Evolutionary conservation across 2,113 vertebrate genomes (phyloP).

Genomic region (Gallinago jamesoni): DNA sequence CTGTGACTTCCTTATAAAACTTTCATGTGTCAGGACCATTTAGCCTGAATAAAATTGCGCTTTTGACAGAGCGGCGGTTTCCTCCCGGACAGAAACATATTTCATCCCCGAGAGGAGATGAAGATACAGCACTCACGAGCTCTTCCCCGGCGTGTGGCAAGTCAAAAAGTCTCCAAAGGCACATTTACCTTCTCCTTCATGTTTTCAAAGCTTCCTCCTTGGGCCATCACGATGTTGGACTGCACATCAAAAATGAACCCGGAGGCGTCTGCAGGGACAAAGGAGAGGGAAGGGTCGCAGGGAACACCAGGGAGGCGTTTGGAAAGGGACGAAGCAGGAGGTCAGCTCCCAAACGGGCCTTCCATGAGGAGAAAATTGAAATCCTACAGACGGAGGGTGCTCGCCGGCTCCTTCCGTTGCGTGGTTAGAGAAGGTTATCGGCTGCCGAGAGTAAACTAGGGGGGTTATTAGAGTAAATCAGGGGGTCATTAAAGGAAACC

Average conservation of each 20-base stretch:
- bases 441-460: neutral
- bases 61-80: neutral
- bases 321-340: neutral
- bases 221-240: slow-evolving; percentile 93
- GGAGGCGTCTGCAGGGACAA: slow-evolving; percentile 80
- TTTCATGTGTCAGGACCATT: neutral
- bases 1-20: neutral
- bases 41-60: neutral
- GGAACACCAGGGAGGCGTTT: neutral
- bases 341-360: neutral
- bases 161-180: neutral
- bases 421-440: accelerated
- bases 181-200: slow-evolving; percentile 95
- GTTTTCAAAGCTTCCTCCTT: slow-evolving; percentile 90
- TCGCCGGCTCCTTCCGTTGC: accelerated
- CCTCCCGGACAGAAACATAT: neutral
- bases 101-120: neutral
- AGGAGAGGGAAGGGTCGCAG: neutral
- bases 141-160: neutral
- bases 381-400: neutral
- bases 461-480: too few relatives aligned
- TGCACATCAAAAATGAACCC: slow-evolving; percentile 95
- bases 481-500: too few relatives aligned
- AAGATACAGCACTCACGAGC: neutral
- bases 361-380: neutral